Conservation (phyloP, 2,797 vertebrate species). For the Acomys russatus region DNA sequence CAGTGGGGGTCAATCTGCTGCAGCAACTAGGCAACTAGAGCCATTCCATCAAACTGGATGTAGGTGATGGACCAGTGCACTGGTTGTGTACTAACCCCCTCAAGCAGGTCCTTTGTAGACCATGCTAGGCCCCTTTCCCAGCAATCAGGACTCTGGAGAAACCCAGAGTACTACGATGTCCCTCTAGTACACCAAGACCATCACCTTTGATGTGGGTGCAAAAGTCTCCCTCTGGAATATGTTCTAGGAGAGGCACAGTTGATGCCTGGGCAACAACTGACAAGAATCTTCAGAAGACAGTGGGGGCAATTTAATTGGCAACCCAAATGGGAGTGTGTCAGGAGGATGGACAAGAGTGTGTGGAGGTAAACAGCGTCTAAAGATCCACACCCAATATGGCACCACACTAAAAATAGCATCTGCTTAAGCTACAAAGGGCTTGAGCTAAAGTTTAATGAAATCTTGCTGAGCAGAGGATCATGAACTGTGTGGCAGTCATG, state of each 20-base stretch:
- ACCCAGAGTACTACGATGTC: too few species aligned
- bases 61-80: rapidly evolving
- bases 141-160: background rate
- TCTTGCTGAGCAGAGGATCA: too few species aligned
- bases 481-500: background rate
- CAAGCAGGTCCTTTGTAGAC: background rate
- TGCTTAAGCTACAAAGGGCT: background rate
- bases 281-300: background rate
- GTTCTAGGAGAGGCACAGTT: background rate
- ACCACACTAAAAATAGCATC: background rate
- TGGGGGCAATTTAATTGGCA: background rate
- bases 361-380: background rate
- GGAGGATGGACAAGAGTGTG: background rate
- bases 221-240: background rate
- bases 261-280: background rate
- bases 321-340: background rate
- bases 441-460: background rate
- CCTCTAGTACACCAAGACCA: rapidly evolving
- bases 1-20: background rate
- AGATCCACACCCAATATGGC: background rate
- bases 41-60: background rate
- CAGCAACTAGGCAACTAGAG: background rate
- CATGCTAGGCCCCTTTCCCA: background rate
- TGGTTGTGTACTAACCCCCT: background rate
- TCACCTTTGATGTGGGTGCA: rapidly evolving